Conservation (phyloP, 1,140 invertebrate genomes). For the Conopomorpha cramerella region DNA sequence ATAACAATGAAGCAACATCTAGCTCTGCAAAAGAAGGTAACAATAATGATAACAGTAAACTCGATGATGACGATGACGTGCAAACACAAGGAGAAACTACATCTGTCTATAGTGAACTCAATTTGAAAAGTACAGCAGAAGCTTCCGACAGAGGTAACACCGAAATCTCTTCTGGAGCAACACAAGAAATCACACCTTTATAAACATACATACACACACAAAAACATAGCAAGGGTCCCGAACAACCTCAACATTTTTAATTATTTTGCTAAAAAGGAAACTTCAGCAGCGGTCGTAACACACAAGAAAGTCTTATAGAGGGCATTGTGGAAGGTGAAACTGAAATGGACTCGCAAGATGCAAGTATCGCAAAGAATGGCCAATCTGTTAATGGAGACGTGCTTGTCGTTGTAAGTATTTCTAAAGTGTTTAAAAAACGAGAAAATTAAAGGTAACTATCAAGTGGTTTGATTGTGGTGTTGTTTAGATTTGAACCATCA, state of each 20-base stretch:
- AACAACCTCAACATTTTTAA: slow-evolving; percentile 52
- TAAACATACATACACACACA: slow-evolving; percentile 18
- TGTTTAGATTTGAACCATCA: slow-evolving; percentile 37
- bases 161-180: slow-evolving; percentile 38
- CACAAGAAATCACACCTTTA: slow-evolving; percentile 40
- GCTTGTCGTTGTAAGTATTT: slow-evolving; percentile 46
- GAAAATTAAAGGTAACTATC: slow-evolving; percentile 37
- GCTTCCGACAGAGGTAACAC: slow-evolving; percentile 34
- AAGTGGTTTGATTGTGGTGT: slow-evolving; percentile 45
- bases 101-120: slow-evolving; percentile 43
- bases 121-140: slow-evolving; percentile 33
- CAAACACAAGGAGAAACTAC: slow-evolving; percentile 41
- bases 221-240: slow-evolving; percentile 38
- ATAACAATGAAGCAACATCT: slow-evolving; percentile 15
- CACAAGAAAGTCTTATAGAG: slow-evolving; percentile 62
- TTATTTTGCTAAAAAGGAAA: slow-evolving; percentile 58
- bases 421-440: too few relatives aligned
- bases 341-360: slow-evolving; percentile 65
- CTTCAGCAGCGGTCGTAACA: slow-evolving; percentile 37
- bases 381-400: slow-evolving; percentile 34
- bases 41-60: slow-evolving; percentile 25
- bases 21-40: slow-evolving; percentile 36
- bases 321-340: slow-evolving; percentile 67
- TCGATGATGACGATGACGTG: slow-evolving; percentile 51
- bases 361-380: slow-evolving; percentile 42